A percentile compares a stretch with the other conserved stretches of the same genome.
Evolutionary conservation across 2,888 invertebrate species (phyloP).

Genomic region (Drosophila pseudotakahashii): DNA sequence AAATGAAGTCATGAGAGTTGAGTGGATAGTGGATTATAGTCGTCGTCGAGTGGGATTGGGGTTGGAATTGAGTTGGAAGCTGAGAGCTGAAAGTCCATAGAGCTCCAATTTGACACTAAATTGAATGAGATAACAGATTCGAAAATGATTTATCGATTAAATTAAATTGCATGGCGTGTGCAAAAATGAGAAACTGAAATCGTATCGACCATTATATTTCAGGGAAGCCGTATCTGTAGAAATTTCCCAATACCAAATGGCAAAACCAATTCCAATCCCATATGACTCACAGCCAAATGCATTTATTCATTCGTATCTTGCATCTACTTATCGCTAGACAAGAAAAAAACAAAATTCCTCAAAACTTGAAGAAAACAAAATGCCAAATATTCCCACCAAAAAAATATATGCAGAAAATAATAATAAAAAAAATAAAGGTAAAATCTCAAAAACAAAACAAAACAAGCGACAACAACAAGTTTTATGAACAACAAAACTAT

Average conservation of each 20-base stretch:
- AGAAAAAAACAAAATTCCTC: slow-evolving; percentile 54
- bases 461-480: slow-evolving; percentile 48
- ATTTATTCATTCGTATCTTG: slow-evolving; percentile 43
- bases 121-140: slow-evolving; percentile 39
- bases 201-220: slow-evolving; percentile 2
- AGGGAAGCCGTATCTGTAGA: neutral
- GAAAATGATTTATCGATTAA: slow-evolving; percentile 21
- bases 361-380: slow-evolving; percentile 35
- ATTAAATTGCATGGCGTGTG: slow-evolving; percentile 20
- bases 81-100: neutral
- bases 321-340: slow-evolving; percentile 32
- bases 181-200: slow-evolving; percentile 5
- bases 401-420: slow-evolving; percentile 59
- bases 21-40: slow-evolving; percentile 25
- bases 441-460: slow-evolving; percentile 37
- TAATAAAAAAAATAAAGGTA: no score
- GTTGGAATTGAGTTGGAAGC: neutral
- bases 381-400: slow-evolving; percentile 65
- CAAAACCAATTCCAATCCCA: slow-evolving; percentile 8
- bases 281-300: slow-evolving; percentile 57
- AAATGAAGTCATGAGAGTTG: slow-evolving; percentile 40
- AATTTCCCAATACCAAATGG: slow-evolving; percentile 10
- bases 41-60: slow-evolving; percentile 9
- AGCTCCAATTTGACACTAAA: slow-evolving; percentile 22
- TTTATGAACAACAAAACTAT: slow-evolving; percentile 52